Conservation (phyloP, 2,113 vertebrate species). For the Gopherus flavomarginatus region DNA sequence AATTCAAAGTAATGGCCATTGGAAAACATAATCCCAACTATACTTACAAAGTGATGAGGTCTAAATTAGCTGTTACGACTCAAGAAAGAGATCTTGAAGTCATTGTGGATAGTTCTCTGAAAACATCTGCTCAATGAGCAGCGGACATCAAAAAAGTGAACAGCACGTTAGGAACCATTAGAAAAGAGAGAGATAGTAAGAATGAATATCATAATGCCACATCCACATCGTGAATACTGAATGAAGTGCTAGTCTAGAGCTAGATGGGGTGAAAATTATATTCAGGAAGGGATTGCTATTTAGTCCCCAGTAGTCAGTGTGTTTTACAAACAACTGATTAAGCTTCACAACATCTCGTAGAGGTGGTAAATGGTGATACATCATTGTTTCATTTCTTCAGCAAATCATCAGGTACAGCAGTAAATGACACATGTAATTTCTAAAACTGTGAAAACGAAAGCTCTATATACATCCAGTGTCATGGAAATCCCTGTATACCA, state of each 20-base stretch:
- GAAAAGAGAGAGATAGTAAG: neutral
- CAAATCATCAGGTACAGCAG: neutral
- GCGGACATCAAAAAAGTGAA: neutral
- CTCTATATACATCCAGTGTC: rapidly evolving
- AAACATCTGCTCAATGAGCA: neutral
- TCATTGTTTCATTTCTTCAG: constrained; percentile 6
- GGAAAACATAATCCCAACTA: neutral
- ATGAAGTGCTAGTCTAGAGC: neutral
- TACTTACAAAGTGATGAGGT: neutral
- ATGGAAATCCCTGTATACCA: rapidly evolving
- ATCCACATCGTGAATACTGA: neutral
- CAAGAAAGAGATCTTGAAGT: neutral
- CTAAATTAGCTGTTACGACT: neutral
- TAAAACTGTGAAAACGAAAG: constrained; percentile 18
- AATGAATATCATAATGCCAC: neutral
- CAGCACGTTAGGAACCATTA: neutral
- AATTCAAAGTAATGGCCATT: neutral
- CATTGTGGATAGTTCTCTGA: neutral
- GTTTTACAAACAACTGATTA: constrained; percentile 20
- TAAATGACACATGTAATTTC: constrained; percentile 38
- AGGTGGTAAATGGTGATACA: constrained; percentile 1
- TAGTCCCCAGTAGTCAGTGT: neutral
- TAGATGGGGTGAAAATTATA: neutral
- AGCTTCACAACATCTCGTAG: neutral
- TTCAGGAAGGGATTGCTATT: neutral